These are phyloP conservation scores for Saguinus imperator DNA, from an alignment of 2,113 vertebrate genomes.

Conservation along the genomic window DNA sequence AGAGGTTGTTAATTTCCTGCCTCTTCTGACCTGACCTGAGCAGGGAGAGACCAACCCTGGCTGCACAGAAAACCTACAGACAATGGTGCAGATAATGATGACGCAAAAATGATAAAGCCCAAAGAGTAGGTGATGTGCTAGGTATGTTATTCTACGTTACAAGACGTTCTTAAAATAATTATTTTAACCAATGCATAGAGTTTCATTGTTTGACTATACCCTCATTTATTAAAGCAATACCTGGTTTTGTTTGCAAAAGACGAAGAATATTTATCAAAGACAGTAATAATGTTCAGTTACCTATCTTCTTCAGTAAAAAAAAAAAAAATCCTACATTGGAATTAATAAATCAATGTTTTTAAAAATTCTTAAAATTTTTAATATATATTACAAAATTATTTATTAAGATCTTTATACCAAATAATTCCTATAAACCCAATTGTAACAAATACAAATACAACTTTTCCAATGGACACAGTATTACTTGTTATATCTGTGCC, in stretches of 20 bases:
- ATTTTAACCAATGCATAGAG: background rate
- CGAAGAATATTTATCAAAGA: background rate
- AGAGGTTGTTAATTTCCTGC: background rate
- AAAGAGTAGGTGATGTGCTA: rapidly evolving
- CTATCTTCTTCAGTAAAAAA: background rate
- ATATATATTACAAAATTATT: background rate
- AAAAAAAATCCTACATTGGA: background rate
- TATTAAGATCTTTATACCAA: background rate
- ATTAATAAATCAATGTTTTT: background rate
- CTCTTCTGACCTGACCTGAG: background rate
- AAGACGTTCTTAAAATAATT: background rate
- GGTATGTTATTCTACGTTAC: background rate
- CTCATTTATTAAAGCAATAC: background rate
- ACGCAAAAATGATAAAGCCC: background rate
- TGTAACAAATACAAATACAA: background rate
- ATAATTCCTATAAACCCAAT: background rate
- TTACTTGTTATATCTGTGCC: background rate
- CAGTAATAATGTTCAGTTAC: background rate
- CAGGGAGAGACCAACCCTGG: background rate
- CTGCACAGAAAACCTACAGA: background rate
- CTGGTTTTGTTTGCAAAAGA: background rate
- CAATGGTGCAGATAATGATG: background rate
- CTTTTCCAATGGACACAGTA: background rate
- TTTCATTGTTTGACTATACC: background rate
- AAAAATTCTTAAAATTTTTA: background rate